Evolutionary conservation across 2,113 vertebrate genomes (phyloP).

Genomic region (Thermophis baileyi): DNA sequence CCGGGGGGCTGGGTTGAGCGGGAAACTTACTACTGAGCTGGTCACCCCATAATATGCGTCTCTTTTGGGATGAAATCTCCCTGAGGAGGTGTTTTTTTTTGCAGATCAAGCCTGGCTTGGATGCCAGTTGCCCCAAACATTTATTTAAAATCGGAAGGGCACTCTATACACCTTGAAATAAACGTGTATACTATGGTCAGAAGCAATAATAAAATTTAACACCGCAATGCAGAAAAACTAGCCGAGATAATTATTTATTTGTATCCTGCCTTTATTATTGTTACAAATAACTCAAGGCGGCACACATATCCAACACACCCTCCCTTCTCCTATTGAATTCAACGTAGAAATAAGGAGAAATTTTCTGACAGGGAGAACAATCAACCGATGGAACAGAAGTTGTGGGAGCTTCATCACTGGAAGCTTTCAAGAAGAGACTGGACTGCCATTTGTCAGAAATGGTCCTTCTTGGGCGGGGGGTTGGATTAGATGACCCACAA

Average conservation of each 20-base stretch:
- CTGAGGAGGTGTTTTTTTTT: not conserved
- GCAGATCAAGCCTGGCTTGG: not conserved
- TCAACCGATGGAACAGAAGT: too few relatives aligned
- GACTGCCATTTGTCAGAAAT: too few relatives aligned
- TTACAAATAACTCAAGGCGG: not conserved
- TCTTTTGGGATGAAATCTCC: not conserved
- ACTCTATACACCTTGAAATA: not conserved
- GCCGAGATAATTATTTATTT: not conserved
- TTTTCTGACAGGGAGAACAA: too few relatives aligned
- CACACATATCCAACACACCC: not conserved
- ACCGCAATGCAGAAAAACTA: not conserved
- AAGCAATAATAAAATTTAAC: not conserved
- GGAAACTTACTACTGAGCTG: slow-evolving; percentile 30
- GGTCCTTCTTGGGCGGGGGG: too few relatives aligned
- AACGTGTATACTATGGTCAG: not conserved
- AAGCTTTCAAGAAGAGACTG: too few relatives aligned
- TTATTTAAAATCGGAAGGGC: not conserved
- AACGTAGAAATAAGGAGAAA: too few relatives aligned
- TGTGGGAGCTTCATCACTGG: too few relatives aligned
- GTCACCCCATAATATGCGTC: too few relatives aligned
- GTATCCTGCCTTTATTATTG: not conserved
- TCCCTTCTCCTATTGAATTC: not conserved
- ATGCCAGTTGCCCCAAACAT: not conserved
- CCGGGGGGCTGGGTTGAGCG: slow-evolving; percentile 65
- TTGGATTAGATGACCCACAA: too few relatives aligned